Evolutionary conservation across 2,797 vertebrate genomes (phyloP), one percentile per base, ranked within the genome.

Genomic region (Poliocrania exsul): DNA sequence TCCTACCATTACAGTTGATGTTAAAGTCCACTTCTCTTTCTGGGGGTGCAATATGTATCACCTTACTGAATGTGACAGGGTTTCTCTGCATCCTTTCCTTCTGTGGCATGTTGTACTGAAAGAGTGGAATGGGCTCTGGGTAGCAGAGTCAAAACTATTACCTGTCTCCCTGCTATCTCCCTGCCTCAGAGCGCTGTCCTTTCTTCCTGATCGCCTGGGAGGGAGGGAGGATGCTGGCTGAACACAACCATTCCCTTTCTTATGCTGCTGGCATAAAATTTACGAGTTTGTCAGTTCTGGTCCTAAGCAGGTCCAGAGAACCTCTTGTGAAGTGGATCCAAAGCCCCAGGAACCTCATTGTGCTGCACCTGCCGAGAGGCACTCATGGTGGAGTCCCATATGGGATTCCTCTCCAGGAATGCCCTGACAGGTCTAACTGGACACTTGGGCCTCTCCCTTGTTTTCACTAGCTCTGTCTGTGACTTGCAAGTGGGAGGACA

Each of bases 341-440:
- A 75, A 92, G 31, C 18, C 35, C 37, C 40, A n/a, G 47, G 47
- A 31, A 44, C 20, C 38, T 56, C 38, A 29, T 18, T 69, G 20
- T 61, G 47, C 70, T 88, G 35, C 37, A 46, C 0, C 21, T 73
- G 46, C 49, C 49, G 40, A 26, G 58, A 78, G 46, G 54, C 6
- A 8, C 2, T 2, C 1, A 0, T 54, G 46, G 16, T 65, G 54
- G 26, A 47, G 46, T 85, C 23, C 40, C 13, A 2, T 4, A 9
- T 33, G 42, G 44, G 46, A 61, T 78, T 83, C 46, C 33, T 83
- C 35, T 57, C 65, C 72, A 60, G 24, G 24, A 91, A 35, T 31
- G 71, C 16, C 21, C 42, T 5, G 4, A 5, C 31, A 7, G 4
- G 33, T 78, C 51, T 20, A 38, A 38, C 25, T 78, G 44, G 18